These are phyloP conservation scores for Anguilla megastoma DNA, from an alignment of 2,797 vertebrate genomes.

Conservation along the genomic window DNA sequence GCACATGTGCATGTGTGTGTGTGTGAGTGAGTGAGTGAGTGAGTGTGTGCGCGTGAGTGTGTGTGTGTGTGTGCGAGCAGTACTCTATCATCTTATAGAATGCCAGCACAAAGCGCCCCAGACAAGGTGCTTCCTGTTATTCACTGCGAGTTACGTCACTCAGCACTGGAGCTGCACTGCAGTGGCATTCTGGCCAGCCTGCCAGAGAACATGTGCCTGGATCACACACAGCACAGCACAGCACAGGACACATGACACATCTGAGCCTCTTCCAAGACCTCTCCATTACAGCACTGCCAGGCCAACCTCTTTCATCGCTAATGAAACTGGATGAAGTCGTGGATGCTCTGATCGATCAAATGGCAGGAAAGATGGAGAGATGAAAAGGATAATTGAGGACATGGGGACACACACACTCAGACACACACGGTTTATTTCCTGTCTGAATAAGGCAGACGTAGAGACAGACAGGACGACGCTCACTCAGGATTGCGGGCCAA, in stretches of 20 bases:
- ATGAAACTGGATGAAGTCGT: background rate
- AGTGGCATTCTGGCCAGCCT: conserved; percentile 1
- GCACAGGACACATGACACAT: background rate
- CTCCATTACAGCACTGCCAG: background rate
- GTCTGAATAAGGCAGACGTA: background rate
- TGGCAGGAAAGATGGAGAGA: background rate
- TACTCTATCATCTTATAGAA: conserved; percentile 37
- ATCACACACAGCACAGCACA: background rate
- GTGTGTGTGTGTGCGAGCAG: background rate
- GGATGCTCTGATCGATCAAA: background rate
- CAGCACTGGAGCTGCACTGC: conserved; percentile 1
- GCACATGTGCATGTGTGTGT: background rate
- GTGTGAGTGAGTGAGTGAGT: background rate
- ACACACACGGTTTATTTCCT: background rate
- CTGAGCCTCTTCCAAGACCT: background rate
- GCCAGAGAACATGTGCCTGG: background rate
- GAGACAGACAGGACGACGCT: background rate
- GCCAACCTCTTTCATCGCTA: background rate
- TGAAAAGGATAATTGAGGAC: background rate
- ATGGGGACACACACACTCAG: background rate
- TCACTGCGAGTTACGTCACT: conserved; percentile 42
- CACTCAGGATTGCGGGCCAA: conserved; percentile 25
- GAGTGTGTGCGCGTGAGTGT: conserved; percentile 15
- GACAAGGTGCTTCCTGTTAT: conserved; percentile 57
- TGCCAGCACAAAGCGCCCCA: conserved; percentile 29